phyloP scores from a whole-genome alignment of 2,797 vertebrate genomes.

The Gymnothorax reevesii region DNA sequence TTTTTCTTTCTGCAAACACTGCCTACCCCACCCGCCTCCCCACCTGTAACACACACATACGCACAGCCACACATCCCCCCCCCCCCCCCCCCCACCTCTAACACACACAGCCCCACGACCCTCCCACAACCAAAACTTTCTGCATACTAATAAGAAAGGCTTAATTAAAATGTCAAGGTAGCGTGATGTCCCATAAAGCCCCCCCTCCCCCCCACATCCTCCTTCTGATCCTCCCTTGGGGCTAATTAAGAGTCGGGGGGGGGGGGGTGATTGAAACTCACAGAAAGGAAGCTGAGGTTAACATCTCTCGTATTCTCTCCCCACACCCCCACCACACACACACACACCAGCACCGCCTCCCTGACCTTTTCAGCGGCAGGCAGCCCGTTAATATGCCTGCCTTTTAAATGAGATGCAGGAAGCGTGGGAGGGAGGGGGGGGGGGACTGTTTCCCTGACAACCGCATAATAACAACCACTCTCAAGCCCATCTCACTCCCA shows the following conservation, averaged over 20 bases:
- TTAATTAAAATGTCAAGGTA: slow-evolving; percentile 23
- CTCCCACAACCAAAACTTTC: not conserved
- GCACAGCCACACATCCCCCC: not conserved
- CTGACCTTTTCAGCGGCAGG: slow-evolving; percentile 4
- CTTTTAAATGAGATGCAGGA: not conserved
- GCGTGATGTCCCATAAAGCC: slow-evolving; percentile 15
- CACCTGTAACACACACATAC: not conserved
- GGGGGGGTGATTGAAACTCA: not conserved
- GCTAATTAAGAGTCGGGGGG: not conserved
- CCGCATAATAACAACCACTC: slow-evolving; percentile 1
- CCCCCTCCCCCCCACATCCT: not conserved
- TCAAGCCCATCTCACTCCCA: slow-evolving; percentile 13
- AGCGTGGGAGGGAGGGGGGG: slow-evolving; percentile 33
- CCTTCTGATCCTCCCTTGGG: slow-evolving; percentile 2
- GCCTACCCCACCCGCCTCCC: not conserved
- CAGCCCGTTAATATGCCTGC: slow-evolving; percentile 12
- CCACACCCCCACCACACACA: not conserved
- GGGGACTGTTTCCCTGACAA: not conserved
- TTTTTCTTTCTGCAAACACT: not conserved
- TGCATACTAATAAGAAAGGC: slow-evolving; percentile 16
- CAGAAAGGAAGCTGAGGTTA: slow-evolving; percentile 1
- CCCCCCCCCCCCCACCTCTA: not conserved
- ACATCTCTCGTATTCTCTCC: not conserved
- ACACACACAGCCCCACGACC: not conserved
- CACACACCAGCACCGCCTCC: not conserved